These are phyloP conservation scores for Fulmarus glacialis DNA, from an alignment of 2,113 vertebrate species.

Conservation along the genomic window DNA sequence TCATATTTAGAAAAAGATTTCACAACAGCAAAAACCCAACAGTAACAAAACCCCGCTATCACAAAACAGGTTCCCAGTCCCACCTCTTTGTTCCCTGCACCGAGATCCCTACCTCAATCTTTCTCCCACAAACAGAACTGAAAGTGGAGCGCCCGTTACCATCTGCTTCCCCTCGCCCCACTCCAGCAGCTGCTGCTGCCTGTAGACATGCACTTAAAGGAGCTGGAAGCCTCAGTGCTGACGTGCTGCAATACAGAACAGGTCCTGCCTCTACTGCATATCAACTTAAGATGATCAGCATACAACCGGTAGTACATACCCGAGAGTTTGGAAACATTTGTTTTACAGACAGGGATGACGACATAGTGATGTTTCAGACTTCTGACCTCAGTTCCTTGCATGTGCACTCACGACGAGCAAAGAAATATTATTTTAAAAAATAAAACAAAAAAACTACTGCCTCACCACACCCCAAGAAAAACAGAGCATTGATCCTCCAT, in stretches of 20 bases:
- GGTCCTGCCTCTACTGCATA: conserved; percentile 9
- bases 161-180: neutral
- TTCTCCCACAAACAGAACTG: neutral
- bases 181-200: neutral
- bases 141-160: neutral
- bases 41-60: neutral
- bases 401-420: fast-evolving
- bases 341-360: neutral
- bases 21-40: neutral
- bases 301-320: neutral
- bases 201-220: neutral
- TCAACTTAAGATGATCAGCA: neutral
- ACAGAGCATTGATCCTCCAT: neutral
- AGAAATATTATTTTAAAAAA: neutral
- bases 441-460: neutral
- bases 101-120: neutral
- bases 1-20: neutral
- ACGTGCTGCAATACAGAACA: conserved; percentile 44
- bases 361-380: neutral
- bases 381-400: neutral
- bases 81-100: neutral
- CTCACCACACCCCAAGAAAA: neutral
- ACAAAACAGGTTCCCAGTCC: neutral
- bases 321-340: neutral
- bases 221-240: conserved; percentile 6